Conservation (phyloP, 1,140 invertebrate species). For the Gryllus bimaculatus region DNA sequence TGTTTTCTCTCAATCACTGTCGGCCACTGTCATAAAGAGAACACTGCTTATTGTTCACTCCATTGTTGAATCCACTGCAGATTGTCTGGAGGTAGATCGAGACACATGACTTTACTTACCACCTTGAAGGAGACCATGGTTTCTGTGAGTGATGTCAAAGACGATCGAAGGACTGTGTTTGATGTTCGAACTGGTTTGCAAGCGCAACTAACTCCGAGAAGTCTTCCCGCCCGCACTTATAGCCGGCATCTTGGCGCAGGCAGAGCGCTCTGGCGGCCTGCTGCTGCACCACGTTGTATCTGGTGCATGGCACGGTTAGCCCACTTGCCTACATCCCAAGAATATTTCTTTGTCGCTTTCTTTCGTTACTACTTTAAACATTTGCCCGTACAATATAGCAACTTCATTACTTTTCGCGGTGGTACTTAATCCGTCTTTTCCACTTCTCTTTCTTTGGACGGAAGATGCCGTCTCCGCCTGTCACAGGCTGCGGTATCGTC, state of each 20-base stretch:
- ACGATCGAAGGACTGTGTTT: neutral
- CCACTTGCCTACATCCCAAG: neutral
- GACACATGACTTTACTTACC: neutral
- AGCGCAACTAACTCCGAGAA: neutral
- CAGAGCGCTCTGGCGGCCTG: neutral
- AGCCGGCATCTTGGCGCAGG: neutral
- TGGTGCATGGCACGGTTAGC: slow-evolving; percentile 2
- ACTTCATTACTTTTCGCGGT: neutral
- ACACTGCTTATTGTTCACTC: no score
- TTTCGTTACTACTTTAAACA: neutral
- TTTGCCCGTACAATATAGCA: neutral
- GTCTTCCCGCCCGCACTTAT: neutral
- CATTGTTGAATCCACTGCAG: no score
- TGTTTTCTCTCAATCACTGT: no score
- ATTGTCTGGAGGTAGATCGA: neutral
- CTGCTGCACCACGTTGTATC: neutral
- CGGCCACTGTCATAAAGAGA: no score
- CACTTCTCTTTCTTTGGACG: neutral
- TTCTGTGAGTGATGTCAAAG: neutral
- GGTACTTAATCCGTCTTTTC: neutral
- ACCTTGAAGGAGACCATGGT: neutral
- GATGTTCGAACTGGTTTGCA: neutral
- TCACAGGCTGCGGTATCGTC: neutral
- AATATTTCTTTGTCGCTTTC: slow-evolving; percentile 5
- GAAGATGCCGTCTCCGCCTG: neutral